Conservation (phyloP, 1,140 invertebrate genomes). For the Drosophila nigromelanica region DNA sequence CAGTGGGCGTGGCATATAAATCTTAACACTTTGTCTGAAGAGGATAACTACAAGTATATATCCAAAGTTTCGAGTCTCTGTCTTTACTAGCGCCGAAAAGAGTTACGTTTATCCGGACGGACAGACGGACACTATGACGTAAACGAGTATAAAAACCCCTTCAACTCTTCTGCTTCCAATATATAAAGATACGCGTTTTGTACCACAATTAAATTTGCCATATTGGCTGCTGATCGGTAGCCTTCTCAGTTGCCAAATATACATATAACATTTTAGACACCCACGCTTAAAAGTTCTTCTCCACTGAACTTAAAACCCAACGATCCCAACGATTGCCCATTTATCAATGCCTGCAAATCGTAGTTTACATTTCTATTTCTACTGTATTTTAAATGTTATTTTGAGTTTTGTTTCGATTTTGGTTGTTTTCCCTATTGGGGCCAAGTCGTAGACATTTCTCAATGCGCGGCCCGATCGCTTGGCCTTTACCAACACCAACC, state of each 20-base stretch:
- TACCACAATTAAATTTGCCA: slow-evolving; percentile 1
- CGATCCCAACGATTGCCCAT: slow-evolving; percentile 17
- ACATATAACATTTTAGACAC: slow-evolving; percentile 14
- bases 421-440: slow-evolving; percentile 48
- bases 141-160: neutral
- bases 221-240: neutral
- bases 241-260: slow-evolving; percentile 17
- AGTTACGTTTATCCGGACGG: too few species aligned
- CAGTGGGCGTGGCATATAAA: too few species aligned
- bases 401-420: slow-evolving; percentile 19
- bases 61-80: too few species aligned
- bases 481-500: slow-evolving; percentile 49
- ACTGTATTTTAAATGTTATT: slow-evolving; percentile 71
- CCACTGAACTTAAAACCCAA: neutral
- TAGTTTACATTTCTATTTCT: slow-evolving; percentile 68
- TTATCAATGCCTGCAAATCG: slow-evolving; percentile 53
- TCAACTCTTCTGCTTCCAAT: too few species aligned
- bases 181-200: neutral
- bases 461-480: slow-evolving; percentile 61
- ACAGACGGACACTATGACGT: too few species aligned
- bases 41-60: too few species aligned
- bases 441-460: slow-evolving; percentile 61
- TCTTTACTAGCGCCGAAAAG: too few species aligned
- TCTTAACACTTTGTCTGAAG: too few species aligned
- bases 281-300: slow-evolving; percentile 17